Evolutionary conservation across 1,140 invertebrate species (phyloP).

Genomic region (Lamellibrachia luymesi): DNA sequence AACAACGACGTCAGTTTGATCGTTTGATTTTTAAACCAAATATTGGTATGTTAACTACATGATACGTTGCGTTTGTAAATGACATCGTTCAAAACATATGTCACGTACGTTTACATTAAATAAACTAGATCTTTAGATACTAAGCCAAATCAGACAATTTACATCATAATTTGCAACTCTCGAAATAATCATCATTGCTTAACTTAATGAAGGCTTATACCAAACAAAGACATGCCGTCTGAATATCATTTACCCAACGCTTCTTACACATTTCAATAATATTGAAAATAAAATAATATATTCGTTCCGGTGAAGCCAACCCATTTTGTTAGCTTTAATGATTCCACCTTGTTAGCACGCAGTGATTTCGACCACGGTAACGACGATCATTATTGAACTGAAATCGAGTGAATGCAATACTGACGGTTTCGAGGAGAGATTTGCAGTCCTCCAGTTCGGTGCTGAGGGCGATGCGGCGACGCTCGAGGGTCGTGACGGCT

Average conservation of each 20-base stretch:
- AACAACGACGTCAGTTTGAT: background rate
- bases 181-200: background rate
- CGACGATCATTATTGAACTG: background rate
- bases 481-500: constrained; percentile 50
- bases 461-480: constrained; percentile 46
- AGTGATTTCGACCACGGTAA: background rate
- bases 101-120: background rate
- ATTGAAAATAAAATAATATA: background rate
- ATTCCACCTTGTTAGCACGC: background rate
- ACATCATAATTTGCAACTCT: background rate
- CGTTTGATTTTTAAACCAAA: too few relatives aligned
- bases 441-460: constrained; percentile 54
- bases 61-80: background rate
- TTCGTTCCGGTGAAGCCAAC: background rate
- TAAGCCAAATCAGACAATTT: too few relatives aligned
- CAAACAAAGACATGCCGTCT: too few relatives aligned
- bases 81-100: background rate
- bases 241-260: too few relatives aligned
- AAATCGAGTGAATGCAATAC: background rate
- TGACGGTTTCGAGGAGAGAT: constrained; percentile 51
- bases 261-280: background rate
- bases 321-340: background rate
- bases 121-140: background rate
- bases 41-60: too few relatives aligned
- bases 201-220: too few relatives aligned